phyloP scores from a whole-genome alignment of 2,113 vertebrate species.

The Rhinogobius similis region DNA sequence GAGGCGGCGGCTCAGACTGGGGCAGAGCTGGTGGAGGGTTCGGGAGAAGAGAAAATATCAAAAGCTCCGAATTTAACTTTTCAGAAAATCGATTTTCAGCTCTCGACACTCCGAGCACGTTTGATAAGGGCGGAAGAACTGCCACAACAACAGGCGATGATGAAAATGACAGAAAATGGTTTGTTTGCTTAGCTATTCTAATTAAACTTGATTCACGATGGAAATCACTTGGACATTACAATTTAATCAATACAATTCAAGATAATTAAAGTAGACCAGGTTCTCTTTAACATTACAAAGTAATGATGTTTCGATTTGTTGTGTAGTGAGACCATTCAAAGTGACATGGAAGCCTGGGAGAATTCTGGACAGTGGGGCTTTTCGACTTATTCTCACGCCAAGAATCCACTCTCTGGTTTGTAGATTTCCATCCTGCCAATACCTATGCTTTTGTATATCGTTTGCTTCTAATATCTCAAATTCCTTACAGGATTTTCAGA shows the following conservation, averaged over 20 bases:
- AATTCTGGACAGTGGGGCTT: constrained; percentile 90
- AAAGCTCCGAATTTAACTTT: constrained; percentile 68
- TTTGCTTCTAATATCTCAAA: constrained; percentile 12
- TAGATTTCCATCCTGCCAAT: constrained; percentile 1
- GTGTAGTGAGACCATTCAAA: constrained; percentile 82
- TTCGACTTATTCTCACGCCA: constrained; percentile 84
- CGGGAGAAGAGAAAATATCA: constrained; percentile 63
- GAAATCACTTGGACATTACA: too few species aligned
- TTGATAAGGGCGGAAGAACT: constrained; percentile 58
- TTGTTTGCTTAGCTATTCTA: not conserved
- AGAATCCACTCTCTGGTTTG: constrained; percentile 84
- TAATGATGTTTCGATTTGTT: constrained; percentile 10
- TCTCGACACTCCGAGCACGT: constrained; percentile 48
- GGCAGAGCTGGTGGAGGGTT: constrained; percentile 50
- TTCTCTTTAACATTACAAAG: not conserved
- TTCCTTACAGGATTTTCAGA: constrained; percentile 84
- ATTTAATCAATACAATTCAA: not conserved
- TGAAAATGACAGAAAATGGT: constrained; percentile 84
- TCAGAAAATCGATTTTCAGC: constrained; percentile 83
- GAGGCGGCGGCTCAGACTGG: too few species aligned
- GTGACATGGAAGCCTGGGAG: constrained; percentile 89
- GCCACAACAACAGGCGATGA: constrained; percentile 71
- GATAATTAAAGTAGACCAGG: too few species aligned
- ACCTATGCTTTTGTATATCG: not conserved
- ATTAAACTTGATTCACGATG: not conserved